A percentile compares a stretch with the other conserved stretches of the same genome.
Evolutionary conservation across 2,888 invertebrate species (phyloP).

Genomic region (Flexamia atlantica): DNA sequence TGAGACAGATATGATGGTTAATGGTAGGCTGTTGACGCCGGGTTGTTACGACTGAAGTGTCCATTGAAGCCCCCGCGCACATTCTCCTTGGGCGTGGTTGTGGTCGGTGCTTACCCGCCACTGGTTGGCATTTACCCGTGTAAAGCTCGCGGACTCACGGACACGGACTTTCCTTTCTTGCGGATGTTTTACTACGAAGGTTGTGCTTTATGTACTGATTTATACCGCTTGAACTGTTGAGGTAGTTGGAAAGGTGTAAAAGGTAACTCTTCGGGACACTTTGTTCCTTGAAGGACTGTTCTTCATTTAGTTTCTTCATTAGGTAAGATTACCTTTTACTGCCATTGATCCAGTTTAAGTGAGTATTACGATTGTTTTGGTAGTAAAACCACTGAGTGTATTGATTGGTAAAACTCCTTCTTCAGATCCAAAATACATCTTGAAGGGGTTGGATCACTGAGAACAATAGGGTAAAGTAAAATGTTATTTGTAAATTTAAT

Average conservation of each 20-base stretch:
- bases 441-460: too few relatives aligned
- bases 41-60: constrained; percentile 19
- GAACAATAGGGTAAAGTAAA: too few relatives aligned
- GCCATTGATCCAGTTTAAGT: too few relatives aligned
- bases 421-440: too few relatives aligned
- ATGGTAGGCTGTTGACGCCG: not conserved
- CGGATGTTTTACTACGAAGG: not conserved
- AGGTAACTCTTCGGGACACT: too few relatives aligned
- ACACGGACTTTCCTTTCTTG: constrained; percentile 15
- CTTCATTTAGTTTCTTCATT: too few relatives aligned
- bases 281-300: too few relatives aligned
- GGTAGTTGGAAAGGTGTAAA: not conserved
- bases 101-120: not conserved
- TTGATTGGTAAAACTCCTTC: too few relatives aligned
- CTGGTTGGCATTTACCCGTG: constrained; percentile 13
- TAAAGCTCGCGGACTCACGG: not conserved
- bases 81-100: not conserved
- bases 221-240: not conserved
- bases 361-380: too few relatives aligned
- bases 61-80: not conserved
- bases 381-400: too few relatives aligned
- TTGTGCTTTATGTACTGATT: not conserved
- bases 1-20: constrained; percentile 28
- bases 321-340: too few relatives aligned
- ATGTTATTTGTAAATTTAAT: too few relatives aligned